Evolutionary conservation across 1,140 invertebrate genomes (phyloP).

Genomic region (Melanaphis sacchari): DNA sequence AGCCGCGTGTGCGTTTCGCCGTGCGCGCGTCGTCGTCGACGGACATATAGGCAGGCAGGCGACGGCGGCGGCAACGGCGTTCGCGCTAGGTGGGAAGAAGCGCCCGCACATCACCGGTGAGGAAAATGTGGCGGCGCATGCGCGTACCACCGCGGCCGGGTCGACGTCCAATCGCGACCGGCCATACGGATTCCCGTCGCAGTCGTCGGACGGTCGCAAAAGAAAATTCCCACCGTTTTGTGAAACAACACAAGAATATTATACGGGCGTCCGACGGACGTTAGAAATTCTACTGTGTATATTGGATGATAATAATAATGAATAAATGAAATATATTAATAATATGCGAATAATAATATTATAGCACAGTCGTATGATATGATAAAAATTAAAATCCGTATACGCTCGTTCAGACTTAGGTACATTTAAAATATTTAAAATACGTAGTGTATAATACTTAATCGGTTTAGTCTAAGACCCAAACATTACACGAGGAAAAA

Average conservation of each 20-base stretch:
- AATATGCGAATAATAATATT: background rate
- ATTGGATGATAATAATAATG: background rate
- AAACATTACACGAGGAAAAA: background rate
- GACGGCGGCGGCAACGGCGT: background rate
- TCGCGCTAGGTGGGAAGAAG: background rate
- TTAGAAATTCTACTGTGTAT: background rate
- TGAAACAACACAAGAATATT: background rate
- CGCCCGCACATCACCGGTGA: background rate
- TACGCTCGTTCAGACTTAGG: background rate
- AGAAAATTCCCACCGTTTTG: background rate
- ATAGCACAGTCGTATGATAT: background rate
- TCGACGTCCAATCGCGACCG: background rate
- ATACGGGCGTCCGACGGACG: background rate
- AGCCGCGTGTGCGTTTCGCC: slow-evolving; percentile 33
- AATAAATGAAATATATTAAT: background rate
- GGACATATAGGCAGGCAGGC: background rate
- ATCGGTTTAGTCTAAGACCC: background rate
- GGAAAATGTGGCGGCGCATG: background rate
- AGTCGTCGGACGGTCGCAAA: background rate
- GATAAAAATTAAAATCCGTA: background rate
- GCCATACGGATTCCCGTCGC: background rate
- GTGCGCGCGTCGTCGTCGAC: background rate
- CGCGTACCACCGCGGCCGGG: background rate
- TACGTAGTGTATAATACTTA: background rate
- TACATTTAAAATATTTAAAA: background rate